A percentile compares a stretch with the other conserved stretches of the same genome.
Evolutionary conservation across 2,888 invertebrate genomes (phyloP).

Genomic region (Rosalia funebris): DNA sequence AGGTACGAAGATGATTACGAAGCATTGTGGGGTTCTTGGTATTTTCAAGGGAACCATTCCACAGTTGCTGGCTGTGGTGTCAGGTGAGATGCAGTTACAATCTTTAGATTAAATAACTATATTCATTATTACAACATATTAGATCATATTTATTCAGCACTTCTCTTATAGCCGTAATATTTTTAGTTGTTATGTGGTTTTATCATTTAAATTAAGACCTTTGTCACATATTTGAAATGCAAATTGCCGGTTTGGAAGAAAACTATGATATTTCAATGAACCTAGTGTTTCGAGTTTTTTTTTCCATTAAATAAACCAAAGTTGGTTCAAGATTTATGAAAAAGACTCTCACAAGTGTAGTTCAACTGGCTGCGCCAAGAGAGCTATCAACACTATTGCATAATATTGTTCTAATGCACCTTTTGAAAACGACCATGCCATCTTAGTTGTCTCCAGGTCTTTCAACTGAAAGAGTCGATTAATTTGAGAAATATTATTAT

Average conservation of each 20-base stretch:
- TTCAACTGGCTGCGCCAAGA: too few relatives aligned
- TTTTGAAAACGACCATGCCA: too few relatives aligned
- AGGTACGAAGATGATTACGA: conserved; percentile 31
- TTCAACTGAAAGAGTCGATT: too few relatives aligned
- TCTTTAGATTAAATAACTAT: background rate
- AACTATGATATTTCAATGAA: background rate
- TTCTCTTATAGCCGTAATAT: background rate
- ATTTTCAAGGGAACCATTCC: conserved; percentile 56
- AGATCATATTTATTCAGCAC: background rate
- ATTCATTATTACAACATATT: background rate
- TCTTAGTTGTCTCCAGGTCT: too few relatives aligned
- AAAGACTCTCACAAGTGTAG: too few relatives aligned
- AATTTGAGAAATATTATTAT: too few relatives aligned
- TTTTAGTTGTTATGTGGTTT: background rate
- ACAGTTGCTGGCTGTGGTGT: conserved; percentile 57
- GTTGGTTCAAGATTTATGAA: too few relatives aligned
- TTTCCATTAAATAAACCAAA: too few relatives aligned
- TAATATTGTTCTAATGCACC: too few relatives aligned
- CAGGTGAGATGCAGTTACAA: conserved; percentile 49
- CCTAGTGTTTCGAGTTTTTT: background rate
- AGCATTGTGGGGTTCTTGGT: conserved; percentile 32
- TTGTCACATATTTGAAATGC: background rate
- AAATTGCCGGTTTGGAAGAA: background rate
- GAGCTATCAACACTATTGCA: too few relatives aligned
- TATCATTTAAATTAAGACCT: background rate